Conservation (phyloP, 2,888 invertebrate species). For the Tanypteryx hageni region DNA sequence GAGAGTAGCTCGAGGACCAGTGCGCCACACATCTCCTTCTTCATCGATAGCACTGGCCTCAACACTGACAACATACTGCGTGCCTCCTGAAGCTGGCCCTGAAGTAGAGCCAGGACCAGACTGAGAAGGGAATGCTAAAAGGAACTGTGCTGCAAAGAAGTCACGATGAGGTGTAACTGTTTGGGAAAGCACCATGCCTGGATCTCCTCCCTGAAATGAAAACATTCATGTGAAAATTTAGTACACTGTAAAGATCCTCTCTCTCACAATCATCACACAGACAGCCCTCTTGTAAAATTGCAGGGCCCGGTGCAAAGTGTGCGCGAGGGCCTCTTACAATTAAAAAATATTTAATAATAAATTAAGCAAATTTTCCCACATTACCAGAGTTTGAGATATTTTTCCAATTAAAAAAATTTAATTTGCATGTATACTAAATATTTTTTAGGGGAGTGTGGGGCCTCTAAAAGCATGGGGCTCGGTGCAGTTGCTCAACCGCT, state of each 20-base stretch:
- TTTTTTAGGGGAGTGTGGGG: too few species aligned
- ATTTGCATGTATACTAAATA: too few species aligned
- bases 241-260: neutral
- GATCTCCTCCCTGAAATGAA: conserved; percentile 68
- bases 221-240: conserved; percentile 49
- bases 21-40: conserved; percentile 91
- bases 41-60: conserved; percentile 93
- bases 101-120: conserved; percentile 71
- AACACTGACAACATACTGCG: conserved; percentile 86
- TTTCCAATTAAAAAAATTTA: too few species aligned
- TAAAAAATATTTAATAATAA: too few species aligned
- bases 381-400: too few species aligned
- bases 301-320: too few species aligned
- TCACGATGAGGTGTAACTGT: conserved; percentile 93
- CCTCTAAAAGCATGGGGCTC: too few species aligned
- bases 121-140: conserved; percentile 81
- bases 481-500: too few species aligned
- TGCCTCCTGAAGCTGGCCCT: conserved; percentile 76
- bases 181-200: conserved; percentile 81
- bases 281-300: too few species aligned
- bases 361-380: too few species aligned
- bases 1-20: conserved; percentile 88
- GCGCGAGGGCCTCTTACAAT: too few species aligned
- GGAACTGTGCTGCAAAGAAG: conserved; percentile 95
- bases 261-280: too few species aligned